Evolutionary conservation across 2,888 invertebrate genomes (phyloP), one percentile per base, ranked within the genome.

Genomic region (Hanleya hanleyi): DNA sequence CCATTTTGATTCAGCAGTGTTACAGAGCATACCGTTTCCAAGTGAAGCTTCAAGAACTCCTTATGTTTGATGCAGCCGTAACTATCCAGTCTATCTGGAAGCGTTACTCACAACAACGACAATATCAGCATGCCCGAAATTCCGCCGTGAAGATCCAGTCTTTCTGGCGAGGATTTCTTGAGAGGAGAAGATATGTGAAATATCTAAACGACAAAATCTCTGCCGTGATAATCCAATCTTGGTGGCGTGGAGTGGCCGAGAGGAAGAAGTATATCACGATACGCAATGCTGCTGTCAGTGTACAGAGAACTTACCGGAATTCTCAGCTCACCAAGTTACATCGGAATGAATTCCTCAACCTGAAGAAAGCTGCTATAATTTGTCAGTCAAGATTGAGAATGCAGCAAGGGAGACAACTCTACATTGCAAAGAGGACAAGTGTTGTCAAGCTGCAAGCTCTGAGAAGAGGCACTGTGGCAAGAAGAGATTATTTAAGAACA

Each of bases 1-100:
- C 80, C 35, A 51, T 82, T 6, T 80, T 71, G 15, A 80, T 85
- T 35, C 87, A 87, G 72, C 57, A 75, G 22, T 38, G 62, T 6
- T 82, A 71, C 67, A 78, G 83, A 35, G 78, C 77, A 9, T 74
- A 66, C 65, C 50, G n/a, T n/a, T n/a, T n/a, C 6, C 7, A 32
- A 75, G 76, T 35, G n/a, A n/a, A n/a, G n/a, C n/a, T n/a, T n/a
- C n/a, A n/a, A n/a, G n/a, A n/a, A n/a, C n/a, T n/a, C n/a, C n/a
- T n/a, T n/a, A n/a, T n/a, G n/a, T n/a, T n/a, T n/a, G n/a, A n/a
- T n/a, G n/a, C n/a, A n/a, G n/a, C n/a, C n/a, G n/a, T n/a, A n/a
- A n/a, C n/a, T n/a, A n/a, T n/a, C n/a, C n/a, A n/a, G n/a, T n/a
- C n/a, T n/a, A n/a, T n/a, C n/a, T n/a, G n/a, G n/a, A n/a, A n/a